A percentile compares a stretch with the other conserved stretches of the same genome.
These are phyloP conservation scores for Drosophila neocordata DNA, from an alignment of 1,140 invertebrate species.

Conservation along the genomic window DNA sequence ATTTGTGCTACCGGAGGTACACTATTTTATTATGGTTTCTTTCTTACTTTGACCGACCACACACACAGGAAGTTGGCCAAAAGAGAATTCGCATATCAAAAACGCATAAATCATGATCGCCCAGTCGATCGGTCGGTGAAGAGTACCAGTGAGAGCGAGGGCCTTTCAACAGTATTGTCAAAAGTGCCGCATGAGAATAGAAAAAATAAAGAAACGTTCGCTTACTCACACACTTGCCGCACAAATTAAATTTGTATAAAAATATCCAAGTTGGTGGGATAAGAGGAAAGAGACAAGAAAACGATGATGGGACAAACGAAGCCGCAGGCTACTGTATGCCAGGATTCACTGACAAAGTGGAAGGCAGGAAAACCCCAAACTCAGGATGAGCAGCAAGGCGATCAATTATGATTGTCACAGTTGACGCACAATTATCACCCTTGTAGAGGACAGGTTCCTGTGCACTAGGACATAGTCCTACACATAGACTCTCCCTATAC, in stretches of 20 bases:
- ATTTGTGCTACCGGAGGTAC: slow-evolving; percentile 58
- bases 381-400: slow-evolving; percentile 38
- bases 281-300: slow-evolving; percentile 16
- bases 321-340: slow-evolving; percentile 72
- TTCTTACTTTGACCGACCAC: neutral
- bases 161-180: slow-evolving; percentile 74
- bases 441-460: slow-evolving; percentile 53
- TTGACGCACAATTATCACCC: slow-evolving; percentile 74
- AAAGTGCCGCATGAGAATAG: slow-evolving; percentile 46
- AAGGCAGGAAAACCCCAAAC: slow-evolving; percentile 12
- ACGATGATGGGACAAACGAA: slow-evolving; percentile 42
- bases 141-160: slow-evolving; percentile 13
- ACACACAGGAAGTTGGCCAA: slow-evolving; percentile 65
- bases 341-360: slow-evolving; percentile 49
- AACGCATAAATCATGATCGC: slow-evolving; percentile 71
- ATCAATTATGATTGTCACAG: slow-evolving; percentile 81
- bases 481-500: slow-evolving; percentile 10
- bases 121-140: slow-evolving; percentile 6
- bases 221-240: slow-evolving; percentile 43
- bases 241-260: slow-evolving; percentile 77
- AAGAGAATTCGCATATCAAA: slow-evolving; percentile 71
- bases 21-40: slow-evolving; percentile 13
- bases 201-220: slow-evolving; percentile 14
- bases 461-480: slow-evolving; percentile 29
- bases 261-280: slow-evolving; percentile 75